Conservation (phyloP, 2,888 invertebrate species). For the Lissocephala sabroskyi region DNA sequence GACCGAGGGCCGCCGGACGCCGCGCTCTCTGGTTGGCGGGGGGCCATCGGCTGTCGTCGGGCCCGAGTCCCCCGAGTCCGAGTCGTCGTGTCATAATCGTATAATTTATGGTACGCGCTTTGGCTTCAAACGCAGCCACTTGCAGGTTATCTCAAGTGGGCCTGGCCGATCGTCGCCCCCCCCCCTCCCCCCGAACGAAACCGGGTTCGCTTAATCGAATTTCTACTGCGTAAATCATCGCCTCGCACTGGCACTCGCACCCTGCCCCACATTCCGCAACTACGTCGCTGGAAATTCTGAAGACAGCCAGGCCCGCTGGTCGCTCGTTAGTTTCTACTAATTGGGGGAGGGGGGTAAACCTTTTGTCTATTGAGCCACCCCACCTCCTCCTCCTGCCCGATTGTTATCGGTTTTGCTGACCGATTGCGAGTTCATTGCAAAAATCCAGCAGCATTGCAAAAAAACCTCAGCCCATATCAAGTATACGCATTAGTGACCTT, state of each 20-base stretch:
- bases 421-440: constrained; percentile 15
- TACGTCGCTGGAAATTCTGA: background rate
- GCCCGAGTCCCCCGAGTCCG: background rate
- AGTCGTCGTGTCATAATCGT: constrained; percentile 42
- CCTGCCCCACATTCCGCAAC: constrained; percentile 42
- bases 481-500: no score
- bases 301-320: background rate
- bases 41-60: no score
- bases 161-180: constrained; percentile 25
- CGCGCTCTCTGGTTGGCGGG: no score
- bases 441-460: constrained; percentile 3
- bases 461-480: no score
- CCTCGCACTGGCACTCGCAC: constrained; percentile 9
- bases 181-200: background rate
- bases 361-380: no score
- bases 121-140: background rate
- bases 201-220: constrained; percentile 5
- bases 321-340: background rate
- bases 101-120: constrained; percentile 5
- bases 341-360: no score
- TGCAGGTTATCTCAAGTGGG: constrained; percentile 48
- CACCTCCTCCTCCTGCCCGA: background rate
- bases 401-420: background rate
- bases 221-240: constrained; percentile 38
- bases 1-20: no score